phyloP scores from a whole-genome alignment of 1,140 invertebrate genomes.

The Saccostrea glomerata region DNA sequence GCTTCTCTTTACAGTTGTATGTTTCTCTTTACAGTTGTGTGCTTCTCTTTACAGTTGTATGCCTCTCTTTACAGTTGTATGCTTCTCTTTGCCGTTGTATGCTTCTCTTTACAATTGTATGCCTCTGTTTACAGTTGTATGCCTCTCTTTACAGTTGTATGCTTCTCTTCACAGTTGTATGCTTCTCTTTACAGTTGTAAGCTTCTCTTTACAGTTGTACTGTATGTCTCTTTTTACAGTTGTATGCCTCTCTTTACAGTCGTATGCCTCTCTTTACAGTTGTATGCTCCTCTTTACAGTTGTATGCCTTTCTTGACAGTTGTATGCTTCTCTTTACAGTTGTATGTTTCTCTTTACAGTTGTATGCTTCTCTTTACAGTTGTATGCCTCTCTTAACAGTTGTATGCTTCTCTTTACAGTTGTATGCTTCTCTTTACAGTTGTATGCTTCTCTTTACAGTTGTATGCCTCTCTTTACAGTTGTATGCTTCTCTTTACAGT shows the following conservation, averaged over 20 bases:
- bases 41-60: neutral
- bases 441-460: neutral
- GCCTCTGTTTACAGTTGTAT: neutral
- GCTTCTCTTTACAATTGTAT: neutral
- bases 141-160: neutral
- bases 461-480: neutral
- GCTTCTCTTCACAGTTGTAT: neutral
- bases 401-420: slow-evolving; percentile 62
- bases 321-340: slow-evolving; percentile 58
- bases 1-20: neutral
- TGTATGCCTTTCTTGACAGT: neutral
- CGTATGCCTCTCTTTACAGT: no score
- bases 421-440: neutral
- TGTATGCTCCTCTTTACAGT: neutral
- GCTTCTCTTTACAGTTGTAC: neutral
- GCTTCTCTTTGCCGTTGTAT: neutral
- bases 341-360: slow-evolving; percentile 80
- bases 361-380: slow-evolving; percentile 61
- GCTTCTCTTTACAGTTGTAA: neutral
- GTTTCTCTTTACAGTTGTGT: neutral
- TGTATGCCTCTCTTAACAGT: slow-evolving; percentile 81
- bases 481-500: neutral
- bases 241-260: no score
- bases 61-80: neutral
- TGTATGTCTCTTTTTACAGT: neutral